Percentiles rank a stretch among this genome's conserved stretches.
These are phyloP conservation scores for Nasonia oneida DNA, from an alignment of 2,888 invertebrate genomes.

Conservation along the genomic window DNA sequence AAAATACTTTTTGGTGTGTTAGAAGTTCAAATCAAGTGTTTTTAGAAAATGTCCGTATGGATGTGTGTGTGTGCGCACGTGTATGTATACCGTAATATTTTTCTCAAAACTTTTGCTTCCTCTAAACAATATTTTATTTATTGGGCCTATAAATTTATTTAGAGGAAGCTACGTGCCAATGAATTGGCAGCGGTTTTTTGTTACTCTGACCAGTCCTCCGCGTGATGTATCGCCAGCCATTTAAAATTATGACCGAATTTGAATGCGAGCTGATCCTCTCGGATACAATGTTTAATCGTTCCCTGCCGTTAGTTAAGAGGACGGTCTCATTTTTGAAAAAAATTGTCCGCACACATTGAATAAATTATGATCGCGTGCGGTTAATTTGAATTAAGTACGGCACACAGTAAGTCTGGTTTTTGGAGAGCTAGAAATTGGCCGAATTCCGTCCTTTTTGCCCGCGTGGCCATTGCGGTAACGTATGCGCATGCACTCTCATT, in stretches of 20 bases:
- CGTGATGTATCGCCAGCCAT: constrained; percentile 28
- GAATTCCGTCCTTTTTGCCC: constrained; percentile 12
- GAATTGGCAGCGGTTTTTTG: neutral
- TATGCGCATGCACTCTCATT: constrained; percentile 53
- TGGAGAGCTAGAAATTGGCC: neutral
- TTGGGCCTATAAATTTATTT: too few species aligned
- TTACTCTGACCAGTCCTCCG: constrained; percentile 26
- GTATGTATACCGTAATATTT: too few species aligned
- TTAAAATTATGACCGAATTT: constrained; percentile 39
- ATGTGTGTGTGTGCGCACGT: too few species aligned
- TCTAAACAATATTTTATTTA: too few species aligned
- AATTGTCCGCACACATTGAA: neutral
- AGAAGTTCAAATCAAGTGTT: too few species aligned
- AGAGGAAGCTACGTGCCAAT: too few species aligned
- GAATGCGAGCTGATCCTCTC: constrained; percentile 27
- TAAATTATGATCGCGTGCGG: neutral
- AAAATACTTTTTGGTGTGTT: too few species aligned
- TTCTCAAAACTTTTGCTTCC: too few species aligned
- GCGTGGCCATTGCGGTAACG: constrained; percentile 14
- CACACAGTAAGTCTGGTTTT: neutral
- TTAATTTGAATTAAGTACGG: neutral
- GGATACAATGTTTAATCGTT: neutral
- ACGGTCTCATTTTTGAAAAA: too few species aligned
- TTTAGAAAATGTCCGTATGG: too few species aligned
- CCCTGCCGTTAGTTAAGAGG: too few species aligned